phyloP scores from a whole-genome alignment of 1,140 invertebrate genomes.

The Sitodiplosis mosellana region DNA sequence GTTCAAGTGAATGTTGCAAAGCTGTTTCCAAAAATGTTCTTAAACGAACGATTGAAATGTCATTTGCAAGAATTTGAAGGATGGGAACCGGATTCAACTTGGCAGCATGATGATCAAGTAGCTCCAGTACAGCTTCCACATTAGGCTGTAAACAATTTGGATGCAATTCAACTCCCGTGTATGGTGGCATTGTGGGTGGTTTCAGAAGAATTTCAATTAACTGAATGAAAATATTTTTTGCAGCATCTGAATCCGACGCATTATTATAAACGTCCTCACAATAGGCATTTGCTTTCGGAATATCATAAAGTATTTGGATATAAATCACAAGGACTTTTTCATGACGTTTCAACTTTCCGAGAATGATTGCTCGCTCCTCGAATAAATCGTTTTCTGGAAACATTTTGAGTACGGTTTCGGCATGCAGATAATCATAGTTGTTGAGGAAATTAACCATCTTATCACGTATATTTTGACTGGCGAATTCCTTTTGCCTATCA shows the following conservation, averaged over 20 bases:
- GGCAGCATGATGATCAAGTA: slow-evolving; percentile 64
- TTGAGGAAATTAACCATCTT: slow-evolving; percentile 77
- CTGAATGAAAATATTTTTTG: slow-evolving; percentile 34
- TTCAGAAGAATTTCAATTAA: slow-evolving; percentile 44
- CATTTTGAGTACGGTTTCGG: slow-evolving; percentile 71
- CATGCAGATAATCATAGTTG: slow-evolving; percentile 62
- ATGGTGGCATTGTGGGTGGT: slow-evolving; percentile 29
- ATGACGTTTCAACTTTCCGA: slow-evolving; percentile 77
- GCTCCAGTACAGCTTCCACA: slow-evolving; percentile 50
- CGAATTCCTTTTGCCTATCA: background rate
- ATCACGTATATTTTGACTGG: slow-evolving; percentile 18
- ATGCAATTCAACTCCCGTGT: slow-evolving; percentile 34
- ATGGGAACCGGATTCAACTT: slow-evolving; percentile 63
- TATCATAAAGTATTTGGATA: slow-evolving; percentile 61
- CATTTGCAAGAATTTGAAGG: slow-evolving; percentile 45
- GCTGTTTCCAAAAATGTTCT: slow-evolving; percentile 60
- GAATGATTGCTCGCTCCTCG: slow-evolving; percentile 82
- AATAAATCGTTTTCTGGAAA: slow-evolving; percentile 75
- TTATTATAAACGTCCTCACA: slow-evolving; percentile 52
- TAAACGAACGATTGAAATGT: slow-evolving; percentile 49
- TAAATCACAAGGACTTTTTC: slow-evolving; percentile 87
- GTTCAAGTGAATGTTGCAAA: slow-evolving; percentile 50
- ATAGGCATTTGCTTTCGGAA: slow-evolving; percentile 64
- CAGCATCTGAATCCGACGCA: slow-evolving; percentile 18
- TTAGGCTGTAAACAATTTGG: slow-evolving; percentile 41